Percentiles rank a stretch among this genome's conserved stretches.
Conservation (phyloP, 1,140 invertebrate species). For the Gryon sp. region DNA sequence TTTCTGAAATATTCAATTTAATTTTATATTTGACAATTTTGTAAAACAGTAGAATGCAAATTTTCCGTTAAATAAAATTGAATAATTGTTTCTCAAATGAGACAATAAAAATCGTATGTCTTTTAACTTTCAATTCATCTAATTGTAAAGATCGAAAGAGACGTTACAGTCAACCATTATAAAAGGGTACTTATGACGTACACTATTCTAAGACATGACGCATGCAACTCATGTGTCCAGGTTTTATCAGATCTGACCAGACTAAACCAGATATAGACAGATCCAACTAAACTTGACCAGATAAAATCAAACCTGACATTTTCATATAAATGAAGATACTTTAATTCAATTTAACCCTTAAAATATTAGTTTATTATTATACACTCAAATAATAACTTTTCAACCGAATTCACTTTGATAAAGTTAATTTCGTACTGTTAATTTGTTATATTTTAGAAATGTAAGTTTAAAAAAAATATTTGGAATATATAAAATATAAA, state of each 20-base stretch:
- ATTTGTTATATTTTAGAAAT: too few relatives aligned
- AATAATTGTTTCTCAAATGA: too few relatives aligned
- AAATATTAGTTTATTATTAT: too few relatives aligned
- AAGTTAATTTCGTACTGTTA: too few relatives aligned
- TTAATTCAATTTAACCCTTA: constrained; percentile 17
- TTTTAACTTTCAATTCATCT: constrained; percentile 3
- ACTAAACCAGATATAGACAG: constrained; percentile 47
- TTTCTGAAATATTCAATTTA: too few relatives aligned
- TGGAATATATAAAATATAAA: too few relatives aligned
- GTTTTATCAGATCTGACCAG: constrained; percentile 45
- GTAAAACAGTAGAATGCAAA: too few relatives aligned
- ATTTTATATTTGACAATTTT: too few relatives aligned
- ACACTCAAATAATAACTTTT: too few relatives aligned
- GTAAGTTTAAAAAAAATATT: too few relatives aligned
- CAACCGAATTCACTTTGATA: background rate
- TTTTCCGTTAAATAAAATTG: too few relatives aligned
- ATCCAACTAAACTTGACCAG: constrained; percentile 29
- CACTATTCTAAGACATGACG: constrained; percentile 24
- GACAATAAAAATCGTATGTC: too few relatives aligned
- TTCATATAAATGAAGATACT: constrained; percentile 19
- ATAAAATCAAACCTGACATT: constrained; percentile 36
- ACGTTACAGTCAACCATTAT: constrained; percentile 37
- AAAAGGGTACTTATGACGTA: constrained; percentile 32
- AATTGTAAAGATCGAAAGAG: constrained; percentile 11
- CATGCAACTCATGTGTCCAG: constrained; percentile 29